phyloP scores from a whole-genome alignment of 2,797 vertebrate genomes.

The Neosilurus mollespiculum region DNA sequence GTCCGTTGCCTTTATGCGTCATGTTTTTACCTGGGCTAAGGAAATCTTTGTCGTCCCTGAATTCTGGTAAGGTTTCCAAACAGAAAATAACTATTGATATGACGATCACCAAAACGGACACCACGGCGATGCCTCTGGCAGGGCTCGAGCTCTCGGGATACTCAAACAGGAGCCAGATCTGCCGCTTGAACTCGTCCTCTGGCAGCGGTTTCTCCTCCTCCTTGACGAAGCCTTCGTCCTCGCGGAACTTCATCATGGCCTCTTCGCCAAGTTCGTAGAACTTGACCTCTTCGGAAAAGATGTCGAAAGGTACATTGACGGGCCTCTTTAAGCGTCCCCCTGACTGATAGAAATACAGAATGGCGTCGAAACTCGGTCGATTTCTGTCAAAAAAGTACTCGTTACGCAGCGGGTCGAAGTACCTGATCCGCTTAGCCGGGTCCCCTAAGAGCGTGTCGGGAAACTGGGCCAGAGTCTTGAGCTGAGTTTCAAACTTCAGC shows the following conservation, averaged over 20 bases:
- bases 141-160: constrained; percentile 97
- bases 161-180: constrained; percentile 97
- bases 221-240: constrained; percentile 97
- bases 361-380: constrained; percentile 95
- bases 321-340: constrained; percentile 95
- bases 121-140: constrained; percentile 93
- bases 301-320: constrained; percentile 92
- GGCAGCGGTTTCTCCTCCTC: constrained; percentile 93
- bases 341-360: constrained; percentile 97
- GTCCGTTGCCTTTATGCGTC: constrained; percentile 74
- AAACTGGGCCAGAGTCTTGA: constrained; percentile 94
- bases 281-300: constrained; percentile 97
- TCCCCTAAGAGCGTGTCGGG: constrained; percentile 94
- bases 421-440: constrained; percentile 89
- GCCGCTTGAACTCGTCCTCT: constrained; percentile 94
- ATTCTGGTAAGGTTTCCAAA: constrained; percentile 96
- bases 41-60: constrained; percentile 92
- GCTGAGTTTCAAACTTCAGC: constrained; percentile 93
- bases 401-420: constrained; percentile 96
- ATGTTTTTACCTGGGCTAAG: constrained; percentile 71
- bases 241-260: constrained; percentile 93
- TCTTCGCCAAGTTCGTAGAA: constrained; percentile 97
- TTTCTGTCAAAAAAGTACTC: constrained; percentile 99
- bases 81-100: constrained; percentile 99
- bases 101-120: constrained; percentile 95